Conservation (phyloP, 2,797 vertebrate species). For the Microctenopoma steveboyesi region DNA sequence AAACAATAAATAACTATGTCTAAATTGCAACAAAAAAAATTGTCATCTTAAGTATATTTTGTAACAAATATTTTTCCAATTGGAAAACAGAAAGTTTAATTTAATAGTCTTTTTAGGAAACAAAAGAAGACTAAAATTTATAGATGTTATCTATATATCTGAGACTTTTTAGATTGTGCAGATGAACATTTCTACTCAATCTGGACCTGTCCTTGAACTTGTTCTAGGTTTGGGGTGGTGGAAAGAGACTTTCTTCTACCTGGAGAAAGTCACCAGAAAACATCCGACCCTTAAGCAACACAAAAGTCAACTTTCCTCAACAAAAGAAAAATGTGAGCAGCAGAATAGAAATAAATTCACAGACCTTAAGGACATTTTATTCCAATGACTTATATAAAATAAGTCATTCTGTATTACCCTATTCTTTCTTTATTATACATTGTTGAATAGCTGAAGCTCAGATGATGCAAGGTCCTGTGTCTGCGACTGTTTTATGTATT, state of each 20-base stretch:
- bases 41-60: no score
- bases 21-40: no score
- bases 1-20: not conserved
- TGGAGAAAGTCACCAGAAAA: not conserved
- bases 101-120: not conserved
- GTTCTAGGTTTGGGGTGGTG: not conserved
- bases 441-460: constrained; percentile 69
- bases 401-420: constrained; percentile 26
- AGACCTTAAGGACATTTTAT: not conserved
- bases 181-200: not conserved
- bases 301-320: not conserved
- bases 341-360: not conserved
- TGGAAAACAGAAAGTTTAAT: no score
- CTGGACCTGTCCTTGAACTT: not conserved
- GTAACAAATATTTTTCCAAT: no score
- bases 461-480: constrained; percentile 74
- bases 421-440: constrained; percentile 70
- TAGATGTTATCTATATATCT: not conserved
- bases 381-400: not conserved
- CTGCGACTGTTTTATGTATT: constrained; percentile 76
- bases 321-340: not conserved
- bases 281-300: not conserved
- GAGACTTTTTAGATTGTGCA: not conserved
- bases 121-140: not conserved
- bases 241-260: not conserved